Evolutionary conservation across 2,113 vertebrate species (phyloP).

Genomic region (Psophia crepitans): DNA sequence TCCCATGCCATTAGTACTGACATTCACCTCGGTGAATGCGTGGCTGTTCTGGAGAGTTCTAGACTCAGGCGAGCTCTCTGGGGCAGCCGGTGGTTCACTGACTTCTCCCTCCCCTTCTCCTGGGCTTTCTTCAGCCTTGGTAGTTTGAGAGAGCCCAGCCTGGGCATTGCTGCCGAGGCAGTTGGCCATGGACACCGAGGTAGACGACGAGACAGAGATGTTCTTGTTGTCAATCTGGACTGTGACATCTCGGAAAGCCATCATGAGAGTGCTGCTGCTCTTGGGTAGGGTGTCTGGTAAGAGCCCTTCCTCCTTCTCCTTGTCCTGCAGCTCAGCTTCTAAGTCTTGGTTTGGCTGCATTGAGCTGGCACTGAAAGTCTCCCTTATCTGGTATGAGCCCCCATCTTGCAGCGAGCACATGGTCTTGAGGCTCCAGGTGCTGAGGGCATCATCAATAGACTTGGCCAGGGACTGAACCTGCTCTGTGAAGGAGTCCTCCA

Average conservation of each 20-base stretch:
- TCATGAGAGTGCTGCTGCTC: constrained; percentile 93
- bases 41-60: constrained; percentile 31
- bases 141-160: constrained; percentile 26
- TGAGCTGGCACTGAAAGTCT: constrained; percentile 79
- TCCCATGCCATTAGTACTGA: neutral
- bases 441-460: constrained; percentile 96
- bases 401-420: constrained; percentile 90
- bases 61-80: constrained; percentile 2
- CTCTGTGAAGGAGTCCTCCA: constrained; percentile 97
- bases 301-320: constrained; percentile 72
- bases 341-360: constrained; percentile 66
- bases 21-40: neutral
- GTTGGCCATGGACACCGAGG: constrained; percentile 88
- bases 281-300: constrained; percentile 79
- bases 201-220: constrained; percentile 93
- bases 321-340: constrained; percentile 78
- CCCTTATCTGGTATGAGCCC: constrained; percentile 86
- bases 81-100: neutral
- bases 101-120: constrained; percentile 14
- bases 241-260: constrained; percentile 96
- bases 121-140: constrained; percentile 45
- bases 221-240: constrained; percentile 97
- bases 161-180: constrained; percentile 67
- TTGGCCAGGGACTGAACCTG: constrained; percentile 96
- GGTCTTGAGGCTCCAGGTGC: constrained; percentile 96